Base-by-base conservation (phyloP, 2,113 vertebrate genomes). In the Callionymus lyra region DNA sequence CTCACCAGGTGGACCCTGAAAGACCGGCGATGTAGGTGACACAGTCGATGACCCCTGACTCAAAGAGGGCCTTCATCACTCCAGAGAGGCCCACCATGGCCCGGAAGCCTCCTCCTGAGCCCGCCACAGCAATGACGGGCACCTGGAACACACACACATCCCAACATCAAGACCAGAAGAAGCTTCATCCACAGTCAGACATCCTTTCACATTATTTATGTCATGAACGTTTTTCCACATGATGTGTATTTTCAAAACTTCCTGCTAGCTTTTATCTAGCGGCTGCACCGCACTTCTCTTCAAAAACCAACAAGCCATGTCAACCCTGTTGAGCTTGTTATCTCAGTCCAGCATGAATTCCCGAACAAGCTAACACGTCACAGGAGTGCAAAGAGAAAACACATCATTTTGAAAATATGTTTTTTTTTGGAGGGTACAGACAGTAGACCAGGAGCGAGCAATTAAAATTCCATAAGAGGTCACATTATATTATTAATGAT, bases 51-150 rank as follows among this genome's bases (percentile, higher is more conserved):
- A 99, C 73, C 36, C 92, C 93, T 1, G 93, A 94, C 65, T 95
- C 91, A 44, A 86, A 91, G 31, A 99, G 80, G 0, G 94, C 95
- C 77, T 99, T 97, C 88, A 96, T 94, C 44, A 97, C 95, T 6
- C 95, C 95, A 1, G 95, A 88, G 71, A 97, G 93, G 0, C 89
- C 91, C 0, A 98, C 89, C 91, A 97, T 98, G 57, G 95, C 95
- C 18, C 95, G 86, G 63, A 99, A 99, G 1, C 95, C 95, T 0
- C 95, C 95, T 11, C 95, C 95, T 0, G 95, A 99, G 12, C 95
- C 95, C 37, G 97, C 16, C 2, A 99, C 62, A 0, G 94, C 93
- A 10, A 99, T 90, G 27, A 95, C 91, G 0, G 95, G 95, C 2
- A 98, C 92, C 95, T 99, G 80, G 9, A 67, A 34, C 44, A 38